Conservation (phyloP, 2,797 vertebrate genomes). For the Malurus leucopterus region DNA sequence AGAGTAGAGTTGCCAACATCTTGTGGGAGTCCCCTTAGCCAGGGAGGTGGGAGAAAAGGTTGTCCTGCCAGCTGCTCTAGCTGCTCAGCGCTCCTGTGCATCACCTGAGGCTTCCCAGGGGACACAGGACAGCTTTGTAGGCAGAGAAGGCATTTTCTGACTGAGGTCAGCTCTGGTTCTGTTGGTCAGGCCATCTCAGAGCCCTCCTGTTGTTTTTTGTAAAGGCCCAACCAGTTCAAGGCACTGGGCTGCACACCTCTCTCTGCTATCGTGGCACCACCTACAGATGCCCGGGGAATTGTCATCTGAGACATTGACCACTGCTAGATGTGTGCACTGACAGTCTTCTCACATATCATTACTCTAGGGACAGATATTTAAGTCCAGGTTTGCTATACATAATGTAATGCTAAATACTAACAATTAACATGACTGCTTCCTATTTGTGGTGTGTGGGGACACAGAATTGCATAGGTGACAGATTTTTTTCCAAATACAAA, state of each 20-base stretch:
- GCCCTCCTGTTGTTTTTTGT: fast-evolving
- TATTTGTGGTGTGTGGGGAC: not conserved
- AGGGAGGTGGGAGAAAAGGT: not conserved
- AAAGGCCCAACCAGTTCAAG: not conserved
- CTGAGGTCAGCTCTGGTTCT: fast-evolving
- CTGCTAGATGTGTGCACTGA: not conserved
- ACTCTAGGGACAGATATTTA: constrained; percentile 34
- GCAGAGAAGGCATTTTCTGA: not conserved
- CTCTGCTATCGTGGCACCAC: not conserved
- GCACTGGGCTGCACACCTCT: not conserved
- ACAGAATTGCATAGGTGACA: not conserved
- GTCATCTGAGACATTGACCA: not conserved
- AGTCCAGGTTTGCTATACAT: constrained; percentile 11
- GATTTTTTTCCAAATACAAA: not conserved
- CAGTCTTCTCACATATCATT: constrained; percentile 6
- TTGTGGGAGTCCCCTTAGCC: not conserved
- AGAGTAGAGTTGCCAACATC: not conserved
- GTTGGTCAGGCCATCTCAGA: fast-evolving
- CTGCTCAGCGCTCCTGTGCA: fast-evolving
- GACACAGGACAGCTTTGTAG: not conserved
- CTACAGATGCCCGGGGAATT: not conserved
- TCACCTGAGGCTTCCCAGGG: not conserved
- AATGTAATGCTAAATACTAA: not conserved
- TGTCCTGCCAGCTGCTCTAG: not conserved
- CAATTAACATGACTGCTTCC: constrained; percentile 9